Conservation (phyloP, 1,140 invertebrate species). For the Paraescarpia echinospica region DNA sequence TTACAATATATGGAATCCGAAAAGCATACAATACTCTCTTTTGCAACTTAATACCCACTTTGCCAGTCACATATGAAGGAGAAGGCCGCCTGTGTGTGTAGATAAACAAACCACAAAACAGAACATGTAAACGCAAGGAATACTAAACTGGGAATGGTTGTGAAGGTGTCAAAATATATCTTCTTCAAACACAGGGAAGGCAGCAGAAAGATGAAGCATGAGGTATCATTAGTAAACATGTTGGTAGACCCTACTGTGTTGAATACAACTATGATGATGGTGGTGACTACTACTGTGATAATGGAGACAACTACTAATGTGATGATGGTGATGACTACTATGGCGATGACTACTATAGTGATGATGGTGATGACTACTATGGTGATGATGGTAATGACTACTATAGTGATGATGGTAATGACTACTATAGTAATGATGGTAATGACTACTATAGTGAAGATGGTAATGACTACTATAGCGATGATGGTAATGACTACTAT, state of each 20-base stretch:
- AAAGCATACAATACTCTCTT: too few relatives aligned
- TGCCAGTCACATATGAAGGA: too few relatives aligned
- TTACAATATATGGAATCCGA: too few relatives aligned
- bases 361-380: background rate
- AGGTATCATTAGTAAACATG: too few relatives aligned
- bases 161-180: too few relatives aligned
- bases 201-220: background rate
- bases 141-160: too few relatives aligned
- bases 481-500: background rate
- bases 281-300: background rate
- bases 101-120: too few relatives aligned
- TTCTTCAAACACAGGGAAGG: too few relatives aligned
- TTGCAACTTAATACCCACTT: too few relatives aligned
- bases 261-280: background rate
- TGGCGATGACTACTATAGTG: background rate
- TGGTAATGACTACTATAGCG: background rate
- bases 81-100: too few relatives aligned
- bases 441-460: background rate
- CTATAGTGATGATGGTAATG: background rate
- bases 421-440: background rate
- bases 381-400: background rate
- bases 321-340: too few relatives aligned
- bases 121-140: too few relatives aligned
- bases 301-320: background rate
- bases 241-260: background rate